Evolutionary conservation across 1,140 invertebrate genomes (phyloP), one percentile per base, ranked within the genome.

Genomic region (Tribolium castaneum): DNA sequence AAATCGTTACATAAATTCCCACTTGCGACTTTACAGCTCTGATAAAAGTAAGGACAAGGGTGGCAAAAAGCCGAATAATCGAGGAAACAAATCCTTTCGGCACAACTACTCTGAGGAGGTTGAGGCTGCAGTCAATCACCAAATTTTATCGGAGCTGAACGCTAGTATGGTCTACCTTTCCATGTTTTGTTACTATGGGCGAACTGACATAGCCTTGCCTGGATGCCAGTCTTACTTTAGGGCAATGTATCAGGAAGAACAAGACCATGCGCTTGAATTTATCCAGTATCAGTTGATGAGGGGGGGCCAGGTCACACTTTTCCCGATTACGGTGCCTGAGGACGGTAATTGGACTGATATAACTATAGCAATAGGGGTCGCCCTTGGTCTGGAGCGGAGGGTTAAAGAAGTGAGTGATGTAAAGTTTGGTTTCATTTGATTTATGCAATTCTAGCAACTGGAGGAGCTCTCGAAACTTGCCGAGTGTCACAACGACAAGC

Each of bases 141-240:
- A 97, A 87, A 96, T 98, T 82, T 95, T 95, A 86, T 89, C 95
- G 89, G 96, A 98, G 87, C 86, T 98, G 0, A 92, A 94, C 78
- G 95, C 96, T 5, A 92, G 91, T 84, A 96, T 96, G 85, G 90
- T 91, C 22, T 97, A 98, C 87, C 86, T 95, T 84, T 92, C 93
- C 30, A 95, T 97, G 93, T 90, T 93, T 4, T 92, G 88, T 83
- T 92, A 95, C 85, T 96, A 96, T 84, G 92, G 95, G 80, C 89
- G 94, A 35, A 92, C 92, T 80, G 94, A 96, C 85, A 90, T 97
- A 1, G 94, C 94, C 10, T 86, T 96, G 3, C 89, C 89, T 3
- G 95, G 95, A 3, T 89, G 94, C 75, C 85, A 89, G 70, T 89
- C 90, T 50, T 96, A 91, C 85, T 96, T 96, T 83, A 90, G 91